A percentile compares a stretch with the other conserved stretches of the same genome.
phyloP scores from a whole-genome alignment of 2,888 invertebrate species.

The Pyrrhia umbra region DNA sequence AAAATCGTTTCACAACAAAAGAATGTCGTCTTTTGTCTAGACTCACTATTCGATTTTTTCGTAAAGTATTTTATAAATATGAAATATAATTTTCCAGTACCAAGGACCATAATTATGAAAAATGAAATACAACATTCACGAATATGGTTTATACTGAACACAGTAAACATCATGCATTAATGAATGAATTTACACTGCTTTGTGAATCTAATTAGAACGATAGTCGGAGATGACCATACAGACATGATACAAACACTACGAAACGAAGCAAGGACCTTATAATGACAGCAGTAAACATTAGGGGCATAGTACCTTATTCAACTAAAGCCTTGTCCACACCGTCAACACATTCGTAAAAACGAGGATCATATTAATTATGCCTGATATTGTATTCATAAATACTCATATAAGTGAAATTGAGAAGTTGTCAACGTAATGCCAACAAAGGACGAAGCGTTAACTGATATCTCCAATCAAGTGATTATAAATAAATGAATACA shows the following conservation, averaged over 20 bases:
- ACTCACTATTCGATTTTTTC: too few species aligned
- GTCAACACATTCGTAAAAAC: neutral
- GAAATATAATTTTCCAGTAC: neutral
- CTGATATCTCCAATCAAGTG: slow-evolving; percentile 3
- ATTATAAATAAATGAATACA: slow-evolving; percentile 14
- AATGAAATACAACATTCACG: slow-evolving; percentile 57
- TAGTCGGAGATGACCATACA: slow-evolving; percentile 44
- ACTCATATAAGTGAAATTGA: too few species aligned
- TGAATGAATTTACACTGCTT: slow-evolving; percentile 53
- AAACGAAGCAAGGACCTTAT: slow-evolving; percentile 41
- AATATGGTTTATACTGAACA: slow-evolving; percentile 52
- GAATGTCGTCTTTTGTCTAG: neutral
- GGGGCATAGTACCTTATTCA: slow-evolving; percentile 12
- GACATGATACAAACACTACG: slow-evolving; percentile 41
- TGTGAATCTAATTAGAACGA: slow-evolving; percentile 47
- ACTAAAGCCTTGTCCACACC: slow-evolving; percentile 1
- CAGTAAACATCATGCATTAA: slow-evolving; percentile 52
- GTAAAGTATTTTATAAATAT: neutral
- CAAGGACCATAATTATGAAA: slow-evolving; percentile 16
- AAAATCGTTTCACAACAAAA: too few species aligned
- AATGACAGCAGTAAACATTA: slow-evolving; percentile 21
- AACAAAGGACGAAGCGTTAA: slow-evolving; percentile 3
- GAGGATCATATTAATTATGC: neutral
- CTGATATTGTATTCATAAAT: too few species aligned
- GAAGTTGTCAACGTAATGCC: too few species aligned